These are phyloP conservation scores for Arion vulgaris DNA, from an alignment of 1,140 invertebrate species.

Conservation along the genomic window DNA sequence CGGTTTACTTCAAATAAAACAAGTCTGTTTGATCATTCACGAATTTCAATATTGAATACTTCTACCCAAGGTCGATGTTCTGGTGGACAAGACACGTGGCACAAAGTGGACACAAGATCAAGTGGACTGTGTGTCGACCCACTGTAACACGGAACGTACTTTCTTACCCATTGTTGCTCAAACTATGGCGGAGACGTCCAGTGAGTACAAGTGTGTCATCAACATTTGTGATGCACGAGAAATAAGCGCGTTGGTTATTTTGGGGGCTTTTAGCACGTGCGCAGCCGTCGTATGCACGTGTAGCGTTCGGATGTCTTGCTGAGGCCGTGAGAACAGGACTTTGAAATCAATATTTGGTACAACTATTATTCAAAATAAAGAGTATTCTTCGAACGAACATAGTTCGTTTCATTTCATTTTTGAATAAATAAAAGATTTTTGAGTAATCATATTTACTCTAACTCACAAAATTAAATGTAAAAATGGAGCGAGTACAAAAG, in stretches of 20 bases:
- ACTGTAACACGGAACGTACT: neutral
- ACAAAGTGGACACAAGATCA: neutral
- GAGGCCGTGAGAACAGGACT: constrained; percentile 8
- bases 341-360: neutral
- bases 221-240: constrained; percentile 6
- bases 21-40: too few relatives aligned
- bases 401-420: too few relatives aligned
- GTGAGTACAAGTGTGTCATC: neutral
- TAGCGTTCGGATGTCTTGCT: neutral
- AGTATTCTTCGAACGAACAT: neutral
- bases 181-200: neutral
- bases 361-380: neutral
- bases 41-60: too few relatives aligned
- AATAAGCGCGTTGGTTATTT: constrained; percentile 16
- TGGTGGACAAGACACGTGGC: neutral
- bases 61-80: too few relatives aligned
- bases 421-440: too few relatives aligned
- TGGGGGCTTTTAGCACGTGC: constrained; percentile 30
- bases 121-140: neutral
- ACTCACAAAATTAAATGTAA: too few relatives aligned
- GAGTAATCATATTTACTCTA: too few relatives aligned
- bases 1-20: too few relatives aligned
- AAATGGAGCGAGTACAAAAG: too few relatives aligned
- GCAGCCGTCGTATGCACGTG: neutral
- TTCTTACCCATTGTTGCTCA: neutral